A percentile compares a stretch with the other conserved stretches of the same genome.
phyloP scores from a whole-genome alignment of 1,140 invertebrate species.

The Intoshia linei region DNA sequence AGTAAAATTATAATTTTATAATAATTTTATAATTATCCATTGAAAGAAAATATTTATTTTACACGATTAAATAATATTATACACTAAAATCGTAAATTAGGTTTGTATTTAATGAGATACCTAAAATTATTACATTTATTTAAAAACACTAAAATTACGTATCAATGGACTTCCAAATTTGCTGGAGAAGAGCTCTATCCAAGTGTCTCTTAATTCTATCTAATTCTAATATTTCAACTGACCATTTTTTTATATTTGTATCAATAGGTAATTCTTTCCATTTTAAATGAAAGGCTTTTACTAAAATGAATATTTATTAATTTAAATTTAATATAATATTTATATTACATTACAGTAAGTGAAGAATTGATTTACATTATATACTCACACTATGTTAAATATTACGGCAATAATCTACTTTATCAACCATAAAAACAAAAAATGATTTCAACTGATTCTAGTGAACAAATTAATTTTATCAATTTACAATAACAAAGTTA shows the following conservation, averaged over 20 bases:
- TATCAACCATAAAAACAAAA: not conserved
- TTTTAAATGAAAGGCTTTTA: constrained; percentile 83
- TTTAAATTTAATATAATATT: not conserved
- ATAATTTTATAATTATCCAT: not conserved
- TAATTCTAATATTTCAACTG: constrained; percentile 58
- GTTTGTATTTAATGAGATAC: constrained; percentile 59
- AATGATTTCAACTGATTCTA: no score
- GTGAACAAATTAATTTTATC: no score
- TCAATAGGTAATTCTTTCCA: constrained; percentile 75
- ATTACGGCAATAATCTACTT: not conserved
- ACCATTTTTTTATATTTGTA: constrained; percentile 68
- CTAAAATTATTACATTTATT: constrained; percentile 27
- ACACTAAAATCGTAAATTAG: constrained; percentile 44
- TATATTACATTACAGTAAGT: not conserved
- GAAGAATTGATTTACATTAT: not conserved
- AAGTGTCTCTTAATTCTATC: constrained; percentile 70
- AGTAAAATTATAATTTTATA: no score
- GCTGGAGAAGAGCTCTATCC: constrained; percentile 62
- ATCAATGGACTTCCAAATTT: constrained; percentile 81
- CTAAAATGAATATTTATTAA: constrained; percentile 23
- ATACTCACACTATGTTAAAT: not conserved
- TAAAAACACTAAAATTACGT: constrained; percentile 30
- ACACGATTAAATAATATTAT: not conserved
- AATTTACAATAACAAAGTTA: no score
- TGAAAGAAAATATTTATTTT: not conserved